Conservation (phyloP, 2,797 vertebrate genomes). For the Threskiornis aethiopicus region DNA sequence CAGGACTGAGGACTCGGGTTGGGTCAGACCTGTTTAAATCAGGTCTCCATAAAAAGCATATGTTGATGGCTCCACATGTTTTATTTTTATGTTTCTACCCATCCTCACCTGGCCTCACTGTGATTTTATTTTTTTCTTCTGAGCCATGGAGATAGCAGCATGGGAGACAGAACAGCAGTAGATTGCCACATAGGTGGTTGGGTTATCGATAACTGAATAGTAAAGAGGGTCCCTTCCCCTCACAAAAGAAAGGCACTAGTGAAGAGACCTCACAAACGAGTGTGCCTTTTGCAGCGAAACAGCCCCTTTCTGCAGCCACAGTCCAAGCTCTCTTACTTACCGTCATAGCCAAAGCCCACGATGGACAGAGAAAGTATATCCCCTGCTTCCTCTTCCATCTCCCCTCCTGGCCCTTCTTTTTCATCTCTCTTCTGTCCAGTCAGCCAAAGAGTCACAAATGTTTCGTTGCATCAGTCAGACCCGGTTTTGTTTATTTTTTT, state of each 20-base stretch:
- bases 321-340: neutral
- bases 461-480: neutral
- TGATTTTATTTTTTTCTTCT: neutral
- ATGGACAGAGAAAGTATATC: neutral
- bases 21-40: neutral
- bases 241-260: neutral
- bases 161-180: neutral
- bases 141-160: neutral
- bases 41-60: neutral
- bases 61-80: neutral
- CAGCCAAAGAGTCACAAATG: neutral
- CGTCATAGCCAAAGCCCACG: neutral
- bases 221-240: neutral
- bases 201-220: neutral
- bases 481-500: neutral
- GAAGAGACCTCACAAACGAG: neutral
- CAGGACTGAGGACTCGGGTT: neutral
- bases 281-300: neutral
- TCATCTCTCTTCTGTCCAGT: neutral
- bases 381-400: neutral
- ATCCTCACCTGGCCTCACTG: neutral
- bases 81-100: neutral
- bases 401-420: neutral
- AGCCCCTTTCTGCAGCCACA: neutral
- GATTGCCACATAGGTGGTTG: neutral